Conservation (phyloP, 2,888 invertebrate genomes). For the Osedax frankpressi region DNA sequence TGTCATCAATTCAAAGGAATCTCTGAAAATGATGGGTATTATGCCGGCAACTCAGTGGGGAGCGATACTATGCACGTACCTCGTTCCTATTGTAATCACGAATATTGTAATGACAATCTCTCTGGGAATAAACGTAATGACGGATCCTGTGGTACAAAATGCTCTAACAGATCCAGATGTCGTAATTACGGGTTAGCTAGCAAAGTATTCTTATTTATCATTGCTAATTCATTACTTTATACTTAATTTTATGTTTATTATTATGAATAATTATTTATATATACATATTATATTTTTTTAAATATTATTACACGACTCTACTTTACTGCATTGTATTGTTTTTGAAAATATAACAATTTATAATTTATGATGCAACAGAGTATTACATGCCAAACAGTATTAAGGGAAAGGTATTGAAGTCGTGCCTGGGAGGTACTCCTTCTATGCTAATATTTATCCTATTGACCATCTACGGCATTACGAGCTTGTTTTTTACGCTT, state of each 20-base stretch:
- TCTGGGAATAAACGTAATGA: not conserved
- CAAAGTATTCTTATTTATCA: no score
- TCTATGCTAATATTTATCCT: not conserved
- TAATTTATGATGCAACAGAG: no score
- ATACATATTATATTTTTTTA: no score
- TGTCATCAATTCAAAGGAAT: not conserved
- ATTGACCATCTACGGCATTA: not conserved
- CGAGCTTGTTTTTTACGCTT: not conserved
- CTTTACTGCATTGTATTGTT: no score
- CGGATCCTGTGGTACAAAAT: no score
- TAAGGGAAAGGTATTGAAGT: not conserved
- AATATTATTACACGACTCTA: no score
- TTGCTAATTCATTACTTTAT: no score
- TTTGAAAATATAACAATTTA: no score
- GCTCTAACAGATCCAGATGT: no score
- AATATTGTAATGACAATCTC: not conserved
- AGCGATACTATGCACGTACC: not conserved
- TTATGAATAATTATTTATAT: no score
- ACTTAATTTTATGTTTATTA: no score
- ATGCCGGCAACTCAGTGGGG: not conserved
- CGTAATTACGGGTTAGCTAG: no score
- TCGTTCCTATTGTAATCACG: not conserved
- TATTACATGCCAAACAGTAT: not conserved
- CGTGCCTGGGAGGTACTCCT: not conserved
- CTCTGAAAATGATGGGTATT: not conserved